phyloP scores from a whole-genome alignment of 1,140 invertebrate species.

The Saccostrea glomerata region DNA sequence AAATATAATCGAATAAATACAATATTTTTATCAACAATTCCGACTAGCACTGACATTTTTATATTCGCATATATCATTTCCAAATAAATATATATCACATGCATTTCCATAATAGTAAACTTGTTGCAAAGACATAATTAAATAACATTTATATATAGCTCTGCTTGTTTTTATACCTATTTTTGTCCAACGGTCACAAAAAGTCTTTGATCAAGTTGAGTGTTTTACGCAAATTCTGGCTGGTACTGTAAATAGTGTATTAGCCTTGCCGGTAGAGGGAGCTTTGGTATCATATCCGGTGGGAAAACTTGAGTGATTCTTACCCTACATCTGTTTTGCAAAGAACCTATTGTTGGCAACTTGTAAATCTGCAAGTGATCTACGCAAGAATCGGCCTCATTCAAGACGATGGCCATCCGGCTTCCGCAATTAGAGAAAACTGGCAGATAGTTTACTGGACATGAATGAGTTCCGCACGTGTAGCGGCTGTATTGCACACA shows the following conservation, averaged over 20 bases:
- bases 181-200: neutral
- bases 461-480: constrained; percentile 75
- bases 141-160: too few species aligned
- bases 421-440: constrained; percentile 76
- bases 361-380: constrained; percentile 78
- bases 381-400: constrained; percentile 71
- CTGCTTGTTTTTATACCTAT: too few species aligned
- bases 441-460: constrained; percentile 77
- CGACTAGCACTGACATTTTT: too few species aligned
- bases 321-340: constrained; percentile 76
- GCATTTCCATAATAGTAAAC: too few species aligned
- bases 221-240: constrained; percentile 72
- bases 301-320: constrained; percentile 73
- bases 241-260: constrained; percentile 76
- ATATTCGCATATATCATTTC: too few species aligned
- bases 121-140: too few species aligned
- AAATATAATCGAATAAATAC: too few species aligned
- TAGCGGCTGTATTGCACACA: constrained; percentile 78
- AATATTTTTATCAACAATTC: too few species aligned
- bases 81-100: too few species aligned
- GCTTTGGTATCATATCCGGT: constrained; percentile 68
- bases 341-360: constrained; percentile 70
- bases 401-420: constrained; percentile 77
- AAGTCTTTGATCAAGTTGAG: neutral
- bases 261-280: constrained; percentile 73